These are phyloP conservation scores for Habroteleia sp. DNA, from an alignment of 2,888 invertebrate genomes.

Conservation along the genomic window DNA sequence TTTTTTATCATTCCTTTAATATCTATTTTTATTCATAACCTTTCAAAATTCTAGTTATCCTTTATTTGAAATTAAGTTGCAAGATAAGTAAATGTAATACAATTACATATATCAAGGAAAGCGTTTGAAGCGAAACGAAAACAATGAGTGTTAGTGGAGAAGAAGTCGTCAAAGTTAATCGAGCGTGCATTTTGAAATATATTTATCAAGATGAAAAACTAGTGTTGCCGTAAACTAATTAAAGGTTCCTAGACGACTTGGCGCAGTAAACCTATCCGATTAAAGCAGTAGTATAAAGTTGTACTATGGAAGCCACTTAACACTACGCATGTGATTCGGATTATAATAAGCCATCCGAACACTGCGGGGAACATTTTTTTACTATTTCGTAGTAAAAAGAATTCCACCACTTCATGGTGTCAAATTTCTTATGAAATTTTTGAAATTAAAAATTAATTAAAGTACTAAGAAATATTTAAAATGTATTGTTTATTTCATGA, in stretches of 20 bases:
- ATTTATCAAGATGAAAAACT: conserved; percentile 39
- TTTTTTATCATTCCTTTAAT: background rate
- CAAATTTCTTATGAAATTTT: no score
- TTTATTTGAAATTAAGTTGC: conserved; percentile 6
- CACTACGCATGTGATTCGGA: conserved; percentile 72
- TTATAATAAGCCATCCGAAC: conserved; percentile 70
- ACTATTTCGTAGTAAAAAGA: no score
- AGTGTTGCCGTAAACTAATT: conserved; percentile 73
- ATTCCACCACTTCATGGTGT: no score
- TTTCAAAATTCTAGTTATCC: background rate
- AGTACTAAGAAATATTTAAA: no score
- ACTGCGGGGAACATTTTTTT: conserved; percentile 28
- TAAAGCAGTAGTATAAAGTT: conserved; percentile 68
- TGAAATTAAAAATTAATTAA: no score
- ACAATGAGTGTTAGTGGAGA: conserved; percentile 38
- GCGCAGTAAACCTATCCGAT: conserved; percentile 76
- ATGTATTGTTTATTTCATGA: no score
- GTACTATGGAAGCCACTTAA: conserved; percentile 76
- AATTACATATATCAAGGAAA: conserved; percentile 25
- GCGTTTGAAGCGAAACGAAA: conserved; percentile 43
- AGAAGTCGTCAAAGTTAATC: conserved; percentile 52
- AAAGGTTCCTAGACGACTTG: conserved; percentile 69
- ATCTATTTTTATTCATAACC: background rate
- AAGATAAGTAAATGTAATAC: conserved; percentile 10
- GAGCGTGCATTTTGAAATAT: conserved; percentile 50